A percentile compares a stretch with the other conserved stretches of the same genome.
phyloP scores from a whole-genome alignment of 2,113 vertebrate species.

The Pteropus alecto region DNA sequence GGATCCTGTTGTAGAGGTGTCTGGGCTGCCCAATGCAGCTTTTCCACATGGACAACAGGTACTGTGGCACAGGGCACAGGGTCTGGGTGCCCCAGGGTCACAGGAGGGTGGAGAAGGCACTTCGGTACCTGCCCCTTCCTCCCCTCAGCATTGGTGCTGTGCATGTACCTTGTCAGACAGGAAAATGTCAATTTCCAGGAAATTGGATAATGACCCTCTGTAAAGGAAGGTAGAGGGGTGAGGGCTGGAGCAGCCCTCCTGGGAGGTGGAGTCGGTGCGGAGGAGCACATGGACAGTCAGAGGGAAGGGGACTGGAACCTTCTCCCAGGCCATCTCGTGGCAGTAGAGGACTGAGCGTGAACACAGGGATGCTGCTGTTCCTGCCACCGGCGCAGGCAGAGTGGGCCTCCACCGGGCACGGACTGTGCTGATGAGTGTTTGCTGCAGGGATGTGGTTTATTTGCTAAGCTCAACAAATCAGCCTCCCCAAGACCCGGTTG shows the following conservation, averaged over 20 bases:
- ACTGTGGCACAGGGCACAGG: neutral
- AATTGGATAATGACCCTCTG: conserved; percentile 46
- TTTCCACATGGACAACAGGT: conserved; percentile 66
- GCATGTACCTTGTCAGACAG: conserved; percentile 62
- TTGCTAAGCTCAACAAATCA: neutral
- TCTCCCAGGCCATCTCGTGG: neutral
- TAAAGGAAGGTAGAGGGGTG: neutral
- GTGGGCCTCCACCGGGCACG: neutral
- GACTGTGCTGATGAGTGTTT: neutral
- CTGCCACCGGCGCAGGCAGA: neutral
- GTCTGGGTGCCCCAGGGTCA: no score
- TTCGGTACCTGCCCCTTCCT: neutral
- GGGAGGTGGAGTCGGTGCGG: neutral
- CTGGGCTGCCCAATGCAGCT: conserved; percentile 40
- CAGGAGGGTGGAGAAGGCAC: neutral
- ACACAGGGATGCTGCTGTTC: neutral
- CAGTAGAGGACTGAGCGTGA: neutral
- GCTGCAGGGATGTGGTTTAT: neutral
- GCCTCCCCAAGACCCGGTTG: neutral
- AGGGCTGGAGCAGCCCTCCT: neutral
- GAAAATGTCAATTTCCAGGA: conserved; percentile 59
- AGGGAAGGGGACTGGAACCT: neutral
- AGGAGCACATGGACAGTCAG: no score
- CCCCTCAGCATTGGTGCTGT: neutral
- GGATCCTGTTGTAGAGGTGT: conserved; percentile 60